Conservation (phyloP, 2,888 invertebrate species). For the Cryptus viduatorius region DNA sequence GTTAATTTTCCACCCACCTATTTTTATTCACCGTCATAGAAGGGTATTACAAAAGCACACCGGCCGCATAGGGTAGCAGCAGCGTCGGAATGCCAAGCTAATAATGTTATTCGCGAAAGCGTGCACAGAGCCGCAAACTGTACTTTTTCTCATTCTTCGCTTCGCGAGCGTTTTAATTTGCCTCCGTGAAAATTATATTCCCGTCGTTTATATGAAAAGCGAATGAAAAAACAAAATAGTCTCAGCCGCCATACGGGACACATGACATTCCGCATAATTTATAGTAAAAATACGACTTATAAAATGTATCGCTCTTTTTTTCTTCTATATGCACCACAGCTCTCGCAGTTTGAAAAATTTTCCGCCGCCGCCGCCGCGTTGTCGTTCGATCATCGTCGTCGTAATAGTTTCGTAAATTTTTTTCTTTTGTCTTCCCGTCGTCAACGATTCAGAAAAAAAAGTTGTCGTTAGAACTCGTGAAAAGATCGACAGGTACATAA, state of each 20-base stretch:
- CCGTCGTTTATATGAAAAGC: neutral
- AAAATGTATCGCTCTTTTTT: too few relatives aligned
- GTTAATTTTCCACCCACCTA: conserved; percentile 29
- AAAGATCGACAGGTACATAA: conserved; percentile 19
- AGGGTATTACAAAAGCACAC: conserved; percentile 3
- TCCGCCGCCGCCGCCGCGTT: neutral
- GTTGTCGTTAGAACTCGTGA: too few relatives aligned
- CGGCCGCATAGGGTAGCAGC: neutral
- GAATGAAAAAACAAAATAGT: too few relatives aligned
- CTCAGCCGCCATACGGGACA: too few relatives aligned
- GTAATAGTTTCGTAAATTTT: neutral
- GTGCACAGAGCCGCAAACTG: conserved; percentile 2
- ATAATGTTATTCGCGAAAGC: conserved; percentile 40
- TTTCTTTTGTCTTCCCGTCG: neutral
- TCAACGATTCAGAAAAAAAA: conserved; percentile 1
- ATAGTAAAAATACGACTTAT: too few relatives aligned
- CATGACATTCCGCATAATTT: too few relatives aligned
- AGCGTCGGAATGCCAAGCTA: conserved; percentile 5
- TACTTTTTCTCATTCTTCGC: conserved; percentile 20
- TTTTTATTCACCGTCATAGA: conserved; percentile 27
- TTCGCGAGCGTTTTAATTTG: conserved; percentile 9
- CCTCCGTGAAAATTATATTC: conserved; percentile 23
- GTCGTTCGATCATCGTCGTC: neutral
- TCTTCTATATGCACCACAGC: neutral
- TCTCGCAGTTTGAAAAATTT: neutral